Evolutionary conservation across 2,113 vertebrate species (phyloP), one percentile per base, ranked within the genome.

Genomic region (Cyprinodon brontotheroides): DNA sequence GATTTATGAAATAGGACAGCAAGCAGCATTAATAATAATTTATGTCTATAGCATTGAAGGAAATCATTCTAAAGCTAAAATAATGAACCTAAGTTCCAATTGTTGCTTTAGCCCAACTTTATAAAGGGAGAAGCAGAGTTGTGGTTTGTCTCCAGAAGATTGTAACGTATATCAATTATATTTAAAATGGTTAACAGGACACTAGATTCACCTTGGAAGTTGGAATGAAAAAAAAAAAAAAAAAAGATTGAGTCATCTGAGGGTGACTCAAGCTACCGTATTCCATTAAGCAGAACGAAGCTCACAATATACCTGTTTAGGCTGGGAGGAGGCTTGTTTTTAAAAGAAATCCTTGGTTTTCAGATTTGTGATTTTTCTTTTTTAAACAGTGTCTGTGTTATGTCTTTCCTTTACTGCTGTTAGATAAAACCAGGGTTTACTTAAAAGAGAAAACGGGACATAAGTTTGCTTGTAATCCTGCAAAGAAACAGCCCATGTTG

Each of bases 271-370:
- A 75, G 47, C 20, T 61, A 50, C 48, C 74, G 68, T 77, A 36
- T 60, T 37, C 13, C 13, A 71, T 78, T 77, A 39, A 43, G 38
- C 13, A 22, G 68, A 90, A 85, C 67, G 78, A 82, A 81, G 78
- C 61, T 79, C 70, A 69, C 45, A 79, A 82, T 80, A 75, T 62
- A 66, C 81, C n/a, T 45, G 77, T 83, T 86, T 68, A 45, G 17
- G 11, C 15, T 63, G 57, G n/a, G 36, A 40, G 68, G 20, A 70
- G 65, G 40, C 61, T 3, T 63, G 15, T n/a, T 70, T 17, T 53
- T 61, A 38, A 65, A 78, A 39, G 38, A 59, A 75, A 15, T 39
- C 37, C 36, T 0, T 50, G 11, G 65, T 61, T 14, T 40, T 53
- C 2, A 15, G 4, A 41, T 71, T 68, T 61, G 29, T 29, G 29